Evolutionary conservation across 1,140 invertebrate species (phyloP).

Genomic region (Drosophila dunni): DNA sequence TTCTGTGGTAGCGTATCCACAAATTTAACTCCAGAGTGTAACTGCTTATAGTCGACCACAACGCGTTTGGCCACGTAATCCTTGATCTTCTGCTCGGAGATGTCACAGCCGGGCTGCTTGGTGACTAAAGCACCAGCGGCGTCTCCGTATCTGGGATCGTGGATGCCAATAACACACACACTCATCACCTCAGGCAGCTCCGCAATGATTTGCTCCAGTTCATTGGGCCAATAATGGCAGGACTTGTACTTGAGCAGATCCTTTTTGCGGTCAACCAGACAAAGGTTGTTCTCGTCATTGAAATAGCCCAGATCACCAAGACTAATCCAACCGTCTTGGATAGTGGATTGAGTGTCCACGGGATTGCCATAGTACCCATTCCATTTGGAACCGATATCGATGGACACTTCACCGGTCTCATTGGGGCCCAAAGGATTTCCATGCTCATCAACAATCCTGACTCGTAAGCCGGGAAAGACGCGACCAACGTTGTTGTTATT

Average conservation of each 20-base stretch:
- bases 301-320: conserved; percentile 88
- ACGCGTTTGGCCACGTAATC: conserved; percentile 62
- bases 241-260: conserved; percentile 86
- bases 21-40: conserved; percentile 84
- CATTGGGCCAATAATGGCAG: conserved; percentile 74
- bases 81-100: conserved; percentile 60
- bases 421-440: conserved; percentile 47
- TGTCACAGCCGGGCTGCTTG: conserved; percentile 32
- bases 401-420: conserved; percentile 65
- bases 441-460: conserved; percentile 79
- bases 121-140: conserved; percentile 68
- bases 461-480: conserved; percentile 35
- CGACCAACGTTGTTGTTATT: conserved; percentile 44
- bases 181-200: conserved; percentile 62
- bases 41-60: conserved; percentile 70
- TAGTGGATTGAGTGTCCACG: conserved; percentile 49
- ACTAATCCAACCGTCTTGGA: conserved; percentile 86
- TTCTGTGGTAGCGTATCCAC: conserved; percentile 85
- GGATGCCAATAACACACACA: conserved; percentile 68
- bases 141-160: conserved; percentile 54
- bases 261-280: conserved; percentile 88
- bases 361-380: conserved; percentile 61
- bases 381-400: conserved; percentile 55
- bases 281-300: conserved; percentile 85
- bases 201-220: conserved; percentile 67